phyloP scores from a whole-genome alignment of 37 sponge, comb jelly and placozoan species.

The Theonella swinhoei region DNA sequence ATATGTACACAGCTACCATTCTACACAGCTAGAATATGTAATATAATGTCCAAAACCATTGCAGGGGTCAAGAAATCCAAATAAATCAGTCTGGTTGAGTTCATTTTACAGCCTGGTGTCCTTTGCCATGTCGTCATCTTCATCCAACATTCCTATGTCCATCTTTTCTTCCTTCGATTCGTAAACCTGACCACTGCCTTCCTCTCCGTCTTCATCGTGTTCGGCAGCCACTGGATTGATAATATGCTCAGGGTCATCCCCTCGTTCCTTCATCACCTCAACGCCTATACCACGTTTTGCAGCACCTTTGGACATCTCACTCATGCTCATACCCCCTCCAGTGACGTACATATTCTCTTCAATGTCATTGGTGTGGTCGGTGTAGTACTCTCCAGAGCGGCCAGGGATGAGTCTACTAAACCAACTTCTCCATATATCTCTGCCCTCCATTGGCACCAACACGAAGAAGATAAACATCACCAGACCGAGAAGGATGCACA shows the following conservation, averaged over 20 bases:
- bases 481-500: slow-evolving; percentile 1
- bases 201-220: neutral
- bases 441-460: neutral
- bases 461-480: slow-evolving; percentile 12
- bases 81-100: neutral
- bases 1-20: neutral
- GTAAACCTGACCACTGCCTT: neutral
- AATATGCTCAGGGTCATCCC: neutral
- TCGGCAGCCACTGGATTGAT: neutral
- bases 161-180: neutral
- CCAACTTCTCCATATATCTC: neutral
- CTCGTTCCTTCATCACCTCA: neutral
- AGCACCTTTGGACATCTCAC: neutral
- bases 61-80: no score
- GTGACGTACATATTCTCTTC: neutral
- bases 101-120: neutral
- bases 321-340: neutral
- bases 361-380: neutral
- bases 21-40: neutral
- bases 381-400: neutral
- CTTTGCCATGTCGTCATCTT: neutral
- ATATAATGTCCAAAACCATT: neutral
- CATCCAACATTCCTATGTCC: neutral
- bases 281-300: neutral
- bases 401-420: neutral